Evolutionary conservation across 1,140 invertebrate species (phyloP).

Genomic region (Drosophila guanche): DNA sequence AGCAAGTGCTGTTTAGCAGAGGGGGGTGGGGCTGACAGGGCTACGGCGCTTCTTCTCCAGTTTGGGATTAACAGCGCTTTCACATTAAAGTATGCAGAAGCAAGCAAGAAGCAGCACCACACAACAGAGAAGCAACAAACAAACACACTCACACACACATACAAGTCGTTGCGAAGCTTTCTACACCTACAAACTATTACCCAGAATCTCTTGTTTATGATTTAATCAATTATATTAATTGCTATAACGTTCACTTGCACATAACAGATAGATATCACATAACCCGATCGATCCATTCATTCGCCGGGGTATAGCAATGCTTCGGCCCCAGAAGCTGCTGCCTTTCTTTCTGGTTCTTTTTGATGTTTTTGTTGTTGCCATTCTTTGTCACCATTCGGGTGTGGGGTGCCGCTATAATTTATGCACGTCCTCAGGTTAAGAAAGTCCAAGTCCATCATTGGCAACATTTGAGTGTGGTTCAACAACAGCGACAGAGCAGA

Average conservation of each 20-base stretch:
- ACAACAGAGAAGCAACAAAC: slow-evolving; percentile 51
- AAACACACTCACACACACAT: slow-evolving; percentile 1
- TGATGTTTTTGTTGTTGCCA: slow-evolving; percentile 70
- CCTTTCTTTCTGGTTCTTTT: slow-evolving; percentile 60
- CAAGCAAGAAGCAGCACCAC: slow-evolving; percentile 62
- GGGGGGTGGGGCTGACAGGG: slow-evolving; percentile 7
- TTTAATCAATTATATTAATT: no score
- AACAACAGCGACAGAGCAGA: not conserved
- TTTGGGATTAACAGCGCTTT: slow-evolving; percentile 77
- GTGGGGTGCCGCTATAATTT: slow-evolving; percentile 60
- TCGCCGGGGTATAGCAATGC: not conserved
- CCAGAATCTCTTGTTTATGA: no score
- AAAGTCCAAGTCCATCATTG: slow-evolving; percentile 76
- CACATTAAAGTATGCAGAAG: slow-evolving; percentile 68
- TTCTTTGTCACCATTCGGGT: slow-evolving; percentile 56
- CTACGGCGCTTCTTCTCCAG: slow-evolving; percentile 3
- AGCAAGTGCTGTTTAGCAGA: slow-evolving; percentile 45
- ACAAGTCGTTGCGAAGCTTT: no score
- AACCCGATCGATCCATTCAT: no score
- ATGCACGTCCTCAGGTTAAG: slow-evolving; percentile 79
- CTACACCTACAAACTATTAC: no score
- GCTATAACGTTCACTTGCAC: no score
- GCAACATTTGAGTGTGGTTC: slow-evolving; percentile 18
- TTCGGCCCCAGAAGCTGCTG: slow-evolving; percentile 9
- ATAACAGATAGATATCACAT: no score